Base-by-base conservation (phyloP, 2,888 invertebrate species). In the Empis stercorea region DNA sequence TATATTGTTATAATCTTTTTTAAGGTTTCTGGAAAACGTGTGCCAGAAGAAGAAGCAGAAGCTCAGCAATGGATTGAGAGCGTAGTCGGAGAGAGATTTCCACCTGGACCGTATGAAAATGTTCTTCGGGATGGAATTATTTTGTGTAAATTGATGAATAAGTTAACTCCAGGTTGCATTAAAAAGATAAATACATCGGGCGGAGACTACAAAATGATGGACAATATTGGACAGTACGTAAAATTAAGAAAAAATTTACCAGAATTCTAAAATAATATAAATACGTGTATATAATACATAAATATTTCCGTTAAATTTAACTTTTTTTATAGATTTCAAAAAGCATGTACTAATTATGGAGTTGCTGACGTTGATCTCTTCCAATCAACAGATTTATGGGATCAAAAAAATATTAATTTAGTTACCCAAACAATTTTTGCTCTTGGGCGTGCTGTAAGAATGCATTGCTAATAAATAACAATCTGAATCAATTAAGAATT, bases 171-270 rank as follows among this genome's bases (percentile, higher is more conserved):
- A 0, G 93, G 92, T 45, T 77, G 83, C 60, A 80, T 93, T 59
- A 75, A 80, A 54, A 89, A 85, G 67, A 81, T 94, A 61, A 91
- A 92, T 70, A 75, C 80, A 23, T 78, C 80, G 1, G 86, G 87
- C 9, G 89, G 91, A 5, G 92, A 93, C 61, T 95, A 95, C 74
- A 94, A 93, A 64, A 84, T 88, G 76, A 94, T 95, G 93, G 94
- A 95, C 64, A 95, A 95, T 64, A 84, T 94, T 51, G 86, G 79
- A 70, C 86, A 87, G 85, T 95, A 66, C 76, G 84, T 79, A 48
- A n/a, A 34, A 34, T 34, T n/a, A 34, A 27, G 7, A 7, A 27
- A 27, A 27, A 7, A 27, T 4, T 7, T 7, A 27, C 9, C 7
- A 6, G 9, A 4, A 2, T 27, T 27, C 9, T 27, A 38, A 34